Evolutionary conservation across 1,140 invertebrate genomes (phyloP).

Genomic region (Campoletis sonorensis): DNA sequence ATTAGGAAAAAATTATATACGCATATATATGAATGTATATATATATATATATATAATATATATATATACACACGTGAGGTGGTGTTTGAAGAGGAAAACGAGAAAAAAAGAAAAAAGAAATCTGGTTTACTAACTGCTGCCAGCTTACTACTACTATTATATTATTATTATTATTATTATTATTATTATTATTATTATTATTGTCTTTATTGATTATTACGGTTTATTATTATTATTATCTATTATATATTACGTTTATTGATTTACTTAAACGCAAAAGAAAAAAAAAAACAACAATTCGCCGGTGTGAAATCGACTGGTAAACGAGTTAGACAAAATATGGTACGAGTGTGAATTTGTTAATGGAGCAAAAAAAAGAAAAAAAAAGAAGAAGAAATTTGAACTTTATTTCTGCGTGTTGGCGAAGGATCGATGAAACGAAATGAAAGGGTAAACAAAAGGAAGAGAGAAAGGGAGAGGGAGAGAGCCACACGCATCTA

Average conservation of each 20-base stretch:
- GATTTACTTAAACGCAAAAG: constrained; percentile 65
- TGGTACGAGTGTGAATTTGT: neutral
- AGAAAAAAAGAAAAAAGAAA: constrained; percentile 62
- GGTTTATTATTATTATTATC: neutral
- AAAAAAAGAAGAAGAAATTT: constrained; percentile 32
- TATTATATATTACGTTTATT: constrained; percentile 71
- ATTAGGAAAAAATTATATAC: too few relatives aligned
- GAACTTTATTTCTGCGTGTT: constrained; percentile 13
- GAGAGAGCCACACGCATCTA: constrained; percentile 40
- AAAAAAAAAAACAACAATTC: constrained; percentile 53
- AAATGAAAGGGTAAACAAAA: neutral
- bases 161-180: constrained; percentile 68
- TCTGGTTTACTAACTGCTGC: constrained; percentile 73
- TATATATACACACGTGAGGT: too few relatives aligned
- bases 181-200: constrained; percentile 47
- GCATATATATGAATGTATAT: too few relatives aligned
- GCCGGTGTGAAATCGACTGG: constrained; percentile 16
- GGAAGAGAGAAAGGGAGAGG: too few relatives aligned
- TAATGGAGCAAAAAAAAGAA: constrained; percentile 37
- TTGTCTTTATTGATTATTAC: too few relatives aligned
- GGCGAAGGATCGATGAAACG: neutral
- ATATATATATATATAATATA: too few relatives aligned
- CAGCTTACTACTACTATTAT: constrained; percentile 71
- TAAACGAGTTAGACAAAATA: constrained; percentile 19
- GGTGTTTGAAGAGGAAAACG: too few relatives aligned